Conservation (phyloP, 2,888 invertebrate genomes). For the Subacronicta megacephala region DNA sequence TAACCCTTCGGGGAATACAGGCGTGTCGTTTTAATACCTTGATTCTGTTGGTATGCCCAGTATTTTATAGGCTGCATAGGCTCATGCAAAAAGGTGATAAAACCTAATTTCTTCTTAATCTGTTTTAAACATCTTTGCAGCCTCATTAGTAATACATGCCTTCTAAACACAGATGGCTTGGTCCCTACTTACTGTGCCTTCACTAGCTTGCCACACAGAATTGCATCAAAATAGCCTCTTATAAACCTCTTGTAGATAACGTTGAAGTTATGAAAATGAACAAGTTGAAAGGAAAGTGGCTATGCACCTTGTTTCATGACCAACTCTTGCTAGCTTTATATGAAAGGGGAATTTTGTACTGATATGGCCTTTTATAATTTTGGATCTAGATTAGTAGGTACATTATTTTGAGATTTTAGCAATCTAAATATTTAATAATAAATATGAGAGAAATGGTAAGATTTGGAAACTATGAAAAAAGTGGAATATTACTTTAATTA, state of each 20-base stretch:
- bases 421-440: no score
- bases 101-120: neutral
- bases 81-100: no score
- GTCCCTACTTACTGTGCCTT: constrained; percentile 25
- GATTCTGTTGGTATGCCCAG: no score
- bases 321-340: constrained; percentile 47
- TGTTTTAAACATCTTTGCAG: neutral
- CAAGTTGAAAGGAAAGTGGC: constrained; percentile 62
- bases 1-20: no score
- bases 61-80: no score
- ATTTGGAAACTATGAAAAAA: constrained; percentile 13
- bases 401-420: constrained; percentile 22
- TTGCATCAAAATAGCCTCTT: constrained; percentile 43
- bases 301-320: constrained; percentile 44
- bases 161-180: constrained; percentile 30
- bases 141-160: constrained; percentile 31
- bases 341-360: constrained; percentile 63
- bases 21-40: no score
- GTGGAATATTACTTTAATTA: constrained; percentile 5
- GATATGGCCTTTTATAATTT: constrained; percentile 42
- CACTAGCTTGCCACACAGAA: constrained; percentile 43
- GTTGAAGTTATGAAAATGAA: constrained; percentile 63
- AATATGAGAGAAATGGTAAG: constrained; percentile 9
- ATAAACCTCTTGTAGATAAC: constrained; percentile 47
- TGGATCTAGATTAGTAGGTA: neutral